phyloP scores from a whole-genome alignment of 2,888 invertebrate species.

The Ptychoptera contaminata region DNA sequence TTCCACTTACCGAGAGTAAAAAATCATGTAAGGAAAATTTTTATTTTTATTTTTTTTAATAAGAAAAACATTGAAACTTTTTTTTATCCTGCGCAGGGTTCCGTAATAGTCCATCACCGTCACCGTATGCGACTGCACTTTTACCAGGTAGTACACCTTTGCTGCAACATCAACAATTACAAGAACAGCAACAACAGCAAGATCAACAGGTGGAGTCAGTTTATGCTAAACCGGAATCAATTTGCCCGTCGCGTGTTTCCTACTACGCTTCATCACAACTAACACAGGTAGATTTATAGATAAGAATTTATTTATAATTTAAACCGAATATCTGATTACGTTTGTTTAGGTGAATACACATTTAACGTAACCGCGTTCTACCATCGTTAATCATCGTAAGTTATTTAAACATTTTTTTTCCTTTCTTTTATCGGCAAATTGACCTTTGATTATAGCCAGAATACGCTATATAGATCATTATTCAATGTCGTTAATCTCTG shows the following conservation, averaged over 20 bases:
- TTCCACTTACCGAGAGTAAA: conserved; percentile 36
- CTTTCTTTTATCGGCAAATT: no score
- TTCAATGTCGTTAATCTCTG: no score
- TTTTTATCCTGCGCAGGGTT: conserved; percentile 20
- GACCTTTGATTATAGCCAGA: no score
- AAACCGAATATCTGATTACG: neutral
- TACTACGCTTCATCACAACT: conserved; percentile 70
- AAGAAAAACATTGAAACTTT: neutral
- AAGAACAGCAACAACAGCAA: neutral
- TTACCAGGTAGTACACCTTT: conserved; percentile 28
- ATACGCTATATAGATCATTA: neutral
- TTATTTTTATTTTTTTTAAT: no score
- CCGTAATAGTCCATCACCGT: conserved; percentile 37
- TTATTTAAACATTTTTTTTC: no score
- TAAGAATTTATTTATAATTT: neutral
- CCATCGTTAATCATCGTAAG: no score
- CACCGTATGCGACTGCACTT: conserved; percentile 56
- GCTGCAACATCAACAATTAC: conserved; percentile 20
- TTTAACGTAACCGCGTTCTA: no score
- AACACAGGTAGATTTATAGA: conserved; percentile 38
- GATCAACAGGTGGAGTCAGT: conserved; percentile 30
- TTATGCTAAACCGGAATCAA: conserved; percentile 44
- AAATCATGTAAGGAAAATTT: conserved; percentile 30
- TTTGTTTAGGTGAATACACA: no score
- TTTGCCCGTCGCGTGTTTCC: conserved; percentile 45